Percentiles rank a stretch among this genome's conserved stretches.
Conservation (phyloP, 2,797 vertebrate genomes). For the Phrynocephalus vlangalii region DNA sequence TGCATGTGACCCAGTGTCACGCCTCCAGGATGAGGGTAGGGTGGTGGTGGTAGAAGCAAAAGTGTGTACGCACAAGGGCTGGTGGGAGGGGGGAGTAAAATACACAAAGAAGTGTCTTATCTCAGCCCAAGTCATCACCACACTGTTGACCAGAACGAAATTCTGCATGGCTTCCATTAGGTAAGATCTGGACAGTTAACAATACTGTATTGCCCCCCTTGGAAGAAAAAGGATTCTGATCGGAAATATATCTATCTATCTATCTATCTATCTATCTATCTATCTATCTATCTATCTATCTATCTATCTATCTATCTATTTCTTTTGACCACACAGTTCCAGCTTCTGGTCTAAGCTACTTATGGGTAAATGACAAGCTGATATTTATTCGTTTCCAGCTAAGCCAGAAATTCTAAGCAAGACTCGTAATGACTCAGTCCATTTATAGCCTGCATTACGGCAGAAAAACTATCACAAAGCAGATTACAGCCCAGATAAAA, state of each 20-base stretch:
- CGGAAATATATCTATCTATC: background rate
- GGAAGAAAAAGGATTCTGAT: background rate
- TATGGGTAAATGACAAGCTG: background rate
- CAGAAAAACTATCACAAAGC: background rate
- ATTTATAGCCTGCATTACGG: background rate
- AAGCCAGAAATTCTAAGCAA: background rate
- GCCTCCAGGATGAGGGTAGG: background rate
- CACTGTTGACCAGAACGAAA: background rate
- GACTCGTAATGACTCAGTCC: background rate
- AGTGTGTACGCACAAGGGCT: background rate
- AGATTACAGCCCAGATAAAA: background rate
- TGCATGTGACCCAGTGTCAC: constrained; percentile 7
- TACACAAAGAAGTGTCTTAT: background rate
- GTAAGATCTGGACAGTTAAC: background rate
- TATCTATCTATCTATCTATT: too few relatives aligned
- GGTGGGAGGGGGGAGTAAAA: background rate
- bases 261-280: too few relatives aligned
- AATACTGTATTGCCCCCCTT: background rate
- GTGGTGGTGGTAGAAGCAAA: too few relatives aligned
- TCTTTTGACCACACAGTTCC: constrained; percentile 4
- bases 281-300: too few relatives aligned
- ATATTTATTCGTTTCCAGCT: too few relatives aligned
- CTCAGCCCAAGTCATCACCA: background rate
- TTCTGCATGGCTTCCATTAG: background rate
- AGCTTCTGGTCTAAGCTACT: background rate